Evolutionary conservation across 2,888 invertebrate species (phyloP).

Genomic region (Ceraclea dissimilis): DNA sequence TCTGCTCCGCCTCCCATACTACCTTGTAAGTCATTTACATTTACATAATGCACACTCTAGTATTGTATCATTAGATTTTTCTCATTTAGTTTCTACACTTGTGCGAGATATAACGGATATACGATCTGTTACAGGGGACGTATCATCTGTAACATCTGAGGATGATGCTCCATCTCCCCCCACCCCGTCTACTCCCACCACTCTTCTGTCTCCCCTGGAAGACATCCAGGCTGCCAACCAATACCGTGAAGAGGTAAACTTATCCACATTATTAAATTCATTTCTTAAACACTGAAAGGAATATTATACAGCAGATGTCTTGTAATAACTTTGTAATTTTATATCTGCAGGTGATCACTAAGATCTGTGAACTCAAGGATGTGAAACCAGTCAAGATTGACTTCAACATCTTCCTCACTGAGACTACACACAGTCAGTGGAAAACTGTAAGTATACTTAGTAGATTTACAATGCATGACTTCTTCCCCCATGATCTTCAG

Average conservation of each 20-base stretch:
- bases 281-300: background rate
- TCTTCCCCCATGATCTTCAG: no score
- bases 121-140: conserved; percentile 20
- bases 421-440: conserved; percentile 74
- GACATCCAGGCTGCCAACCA: conserved; percentile 16
- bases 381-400: conserved; percentile 59
- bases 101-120: no score
- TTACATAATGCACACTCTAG: background rate
- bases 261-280: background rate
- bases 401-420: conserved; percentile 71
- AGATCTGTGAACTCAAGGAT: conserved; percentile 61
- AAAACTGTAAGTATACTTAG: conserved; percentile 59
- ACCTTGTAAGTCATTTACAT: conserved; percentile 29
- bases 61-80: background rate
- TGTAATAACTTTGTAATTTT: no score
- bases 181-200: conserved; percentile 18
- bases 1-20: conserved; percentile 46
- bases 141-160: conserved; percentile 17
- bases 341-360: conserved; percentile 50
- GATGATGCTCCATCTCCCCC: conserved; percentile 19
- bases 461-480: no score
- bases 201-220: conserved; percentile 19
- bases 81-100: background rate
- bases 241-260: conserved; percentile 23
- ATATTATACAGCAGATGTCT: background rate